Conservation (phyloP, 2,888 invertebrate genomes). For the Hyppa rectilinea region DNA sequence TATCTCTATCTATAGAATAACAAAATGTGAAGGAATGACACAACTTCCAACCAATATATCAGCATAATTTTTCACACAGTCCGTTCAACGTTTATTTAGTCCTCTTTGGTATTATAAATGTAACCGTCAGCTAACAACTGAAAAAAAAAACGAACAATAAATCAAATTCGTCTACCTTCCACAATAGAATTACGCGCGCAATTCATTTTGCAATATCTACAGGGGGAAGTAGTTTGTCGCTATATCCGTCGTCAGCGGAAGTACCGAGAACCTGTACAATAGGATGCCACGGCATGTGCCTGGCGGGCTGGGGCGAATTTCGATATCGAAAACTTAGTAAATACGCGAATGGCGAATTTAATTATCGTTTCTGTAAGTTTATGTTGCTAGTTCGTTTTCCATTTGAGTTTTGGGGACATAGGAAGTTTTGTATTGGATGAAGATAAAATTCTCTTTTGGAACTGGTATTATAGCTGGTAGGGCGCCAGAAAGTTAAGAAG, state of each 20-base stretch:
- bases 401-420: not conserved
- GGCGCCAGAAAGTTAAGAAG: not conserved
- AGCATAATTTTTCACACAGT: not conserved
- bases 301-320: conserved; percentile 35
- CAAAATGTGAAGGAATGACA: not conserved
- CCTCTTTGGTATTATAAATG: not conserved
- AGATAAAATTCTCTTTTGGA: not conserved
- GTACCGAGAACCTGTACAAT: conserved; percentile 56
- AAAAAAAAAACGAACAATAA: conserved; percentile 6
- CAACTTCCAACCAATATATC: not conserved
- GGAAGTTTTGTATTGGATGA: not conserved
- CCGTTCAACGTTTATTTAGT: not conserved
- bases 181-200: conserved; percentile 22
- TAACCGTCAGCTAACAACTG: not conserved
- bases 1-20: too few relatives aligned
- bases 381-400: not conserved
- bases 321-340: conserved; percentile 54
- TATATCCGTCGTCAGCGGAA: conserved; percentile 70
- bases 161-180: not conserved
- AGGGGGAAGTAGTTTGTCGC: conserved; percentile 76
- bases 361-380: conserved; percentile 32
- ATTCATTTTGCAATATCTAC: conserved; percentile 72
- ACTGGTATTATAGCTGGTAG: not conserved
- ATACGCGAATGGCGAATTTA: conserved; percentile 34
- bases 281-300: conserved; percentile 44